Evolutionary conservation across 2,113 vertebrate species (phyloP).

Genomic region (Arothron firmamentum): DNA sequence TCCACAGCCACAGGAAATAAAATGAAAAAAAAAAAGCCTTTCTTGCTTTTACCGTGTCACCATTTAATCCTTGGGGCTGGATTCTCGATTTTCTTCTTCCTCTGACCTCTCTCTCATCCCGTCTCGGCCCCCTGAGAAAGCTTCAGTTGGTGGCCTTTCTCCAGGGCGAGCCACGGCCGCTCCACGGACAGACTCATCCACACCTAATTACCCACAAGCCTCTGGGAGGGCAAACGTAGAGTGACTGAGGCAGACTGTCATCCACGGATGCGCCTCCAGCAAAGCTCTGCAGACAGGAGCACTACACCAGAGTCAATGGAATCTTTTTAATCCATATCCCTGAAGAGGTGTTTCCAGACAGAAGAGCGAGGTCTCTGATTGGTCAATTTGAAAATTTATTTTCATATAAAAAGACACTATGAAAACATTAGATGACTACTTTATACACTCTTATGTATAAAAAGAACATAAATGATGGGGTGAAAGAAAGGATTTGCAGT

Average conservation of each 20-base stretch:
- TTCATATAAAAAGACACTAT: conserved; percentile 81
- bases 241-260: conserved; percentile 22
- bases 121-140: conserved; percentile 40
- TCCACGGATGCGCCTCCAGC: conserved; percentile 15
- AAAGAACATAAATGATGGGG: conserved; percentile 63
- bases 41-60: conserved; percentile 44
- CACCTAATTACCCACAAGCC: conserved; percentile 67
- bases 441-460: conserved; percentile 77
- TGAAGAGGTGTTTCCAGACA: too few species aligned
- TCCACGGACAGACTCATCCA: conserved; percentile 49
- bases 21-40: conserved; percentile 2
- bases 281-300: neutral
- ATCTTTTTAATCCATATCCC: neutral
- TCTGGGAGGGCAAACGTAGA: conserved; percentile 43
- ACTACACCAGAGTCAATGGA: neutral
- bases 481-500: conserved; percentile 40
- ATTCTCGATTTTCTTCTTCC: conserved; percentile 19
- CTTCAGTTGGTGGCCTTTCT: conserved; percentile 61
- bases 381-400: conserved; percentile 77
- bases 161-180: conserved; percentile 54
- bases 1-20: conserved; percentile 37
- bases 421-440: conserved; percentile 80
- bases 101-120: conserved; percentile 39
- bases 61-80: conserved; percentile 32
- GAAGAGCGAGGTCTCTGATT: neutral